These are phyloP conservation scores for Dolomedes plantarius DNA, from an alignment of 2,888 invertebrate species.

Conservation along the genomic window DNA sequence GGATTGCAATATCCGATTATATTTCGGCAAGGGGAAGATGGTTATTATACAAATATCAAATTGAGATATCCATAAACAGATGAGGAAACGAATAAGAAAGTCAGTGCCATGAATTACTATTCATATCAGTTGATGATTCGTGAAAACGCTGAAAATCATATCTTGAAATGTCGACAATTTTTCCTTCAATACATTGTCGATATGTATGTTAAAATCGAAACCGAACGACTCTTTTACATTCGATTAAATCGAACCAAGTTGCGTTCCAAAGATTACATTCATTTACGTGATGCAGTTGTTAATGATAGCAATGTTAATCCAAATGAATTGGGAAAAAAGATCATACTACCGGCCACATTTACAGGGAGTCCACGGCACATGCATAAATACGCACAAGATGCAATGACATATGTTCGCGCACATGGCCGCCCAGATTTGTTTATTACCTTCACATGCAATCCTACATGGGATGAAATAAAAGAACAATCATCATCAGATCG, in stretches of 20 bases:
- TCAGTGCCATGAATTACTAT: constrained; percentile 65
- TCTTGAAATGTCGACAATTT: constrained; percentile 70
- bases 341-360: constrained; percentile 74
- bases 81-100: constrained; percentile 45
- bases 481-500: constrained; percentile 51
- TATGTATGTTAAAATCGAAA: constrained; percentile 73
- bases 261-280: constrained; percentile 73
- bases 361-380: constrained; percentile 76
- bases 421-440: constrained; percentile 74
- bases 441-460: constrained; percentile 72
- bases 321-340: constrained; percentile 27
- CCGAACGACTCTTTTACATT: constrained; percentile 60
- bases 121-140: constrained; percentile 60
- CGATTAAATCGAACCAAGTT: constrained; percentile 24
- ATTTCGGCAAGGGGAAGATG: no score
- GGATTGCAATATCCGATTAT: constrained; percentile 77
- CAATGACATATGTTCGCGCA: constrained; percentile 74
- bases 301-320: constrained; percentile 71
- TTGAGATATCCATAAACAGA: constrained; percentile 68
- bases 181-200: constrained; percentile 74
- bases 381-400: constrained; percentile 73
- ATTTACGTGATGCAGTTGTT: constrained; percentile 73
- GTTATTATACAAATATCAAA: no score
- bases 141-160: constrained; percentile 67
- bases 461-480: constrained; percentile 74